Conservation (phyloP, 2,888 invertebrate species). For the Sepioteuthis lessoniana region DNA sequence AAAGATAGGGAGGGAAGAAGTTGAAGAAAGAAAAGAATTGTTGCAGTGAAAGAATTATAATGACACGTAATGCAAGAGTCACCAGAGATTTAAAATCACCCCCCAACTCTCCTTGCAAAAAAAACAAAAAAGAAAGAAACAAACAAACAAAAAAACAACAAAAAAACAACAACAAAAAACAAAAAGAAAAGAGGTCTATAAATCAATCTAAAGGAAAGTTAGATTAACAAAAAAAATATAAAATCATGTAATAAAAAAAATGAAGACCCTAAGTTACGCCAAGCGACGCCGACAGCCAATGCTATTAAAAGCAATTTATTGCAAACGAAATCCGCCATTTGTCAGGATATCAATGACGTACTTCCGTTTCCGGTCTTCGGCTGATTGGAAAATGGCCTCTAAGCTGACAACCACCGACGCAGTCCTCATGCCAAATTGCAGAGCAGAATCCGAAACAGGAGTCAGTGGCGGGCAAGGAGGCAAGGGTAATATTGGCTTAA, state of each 20-base stretch:
- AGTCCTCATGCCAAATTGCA: not conserved
- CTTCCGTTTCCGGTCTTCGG: slow-evolving; percentile 33
- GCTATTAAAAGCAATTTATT: slow-evolving; percentile 33
- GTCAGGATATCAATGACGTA: slow-evolving; percentile 10
- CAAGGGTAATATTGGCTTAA: not conserved
- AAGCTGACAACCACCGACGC: not conserved
- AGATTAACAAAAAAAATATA: not conserved
- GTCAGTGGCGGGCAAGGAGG: not conserved
- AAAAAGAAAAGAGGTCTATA: not conserved
- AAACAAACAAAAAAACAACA: no score
- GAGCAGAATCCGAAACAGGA: not conserved
- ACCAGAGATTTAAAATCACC: no score
- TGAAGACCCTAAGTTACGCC: not conserved
- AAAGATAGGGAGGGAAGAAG: no score
- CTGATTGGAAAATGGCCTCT: not conserved
- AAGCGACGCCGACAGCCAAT: not conserved
- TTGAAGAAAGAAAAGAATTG: no score
- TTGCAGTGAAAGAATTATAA: no score
- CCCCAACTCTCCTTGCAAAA: no score
- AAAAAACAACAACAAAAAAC: no score
- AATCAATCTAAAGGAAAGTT: not conserved
- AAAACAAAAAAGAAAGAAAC: no score
- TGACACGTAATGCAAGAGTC: no score
- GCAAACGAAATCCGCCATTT: slow-evolving; percentile 33
- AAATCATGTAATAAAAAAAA: not conserved